Percentiles rank a stretch among this genome's conserved stretches.
phyloP scores from a whole-genome alignment of 2,888 invertebrate species.

The Zygogramma bicolorata region DNA sequence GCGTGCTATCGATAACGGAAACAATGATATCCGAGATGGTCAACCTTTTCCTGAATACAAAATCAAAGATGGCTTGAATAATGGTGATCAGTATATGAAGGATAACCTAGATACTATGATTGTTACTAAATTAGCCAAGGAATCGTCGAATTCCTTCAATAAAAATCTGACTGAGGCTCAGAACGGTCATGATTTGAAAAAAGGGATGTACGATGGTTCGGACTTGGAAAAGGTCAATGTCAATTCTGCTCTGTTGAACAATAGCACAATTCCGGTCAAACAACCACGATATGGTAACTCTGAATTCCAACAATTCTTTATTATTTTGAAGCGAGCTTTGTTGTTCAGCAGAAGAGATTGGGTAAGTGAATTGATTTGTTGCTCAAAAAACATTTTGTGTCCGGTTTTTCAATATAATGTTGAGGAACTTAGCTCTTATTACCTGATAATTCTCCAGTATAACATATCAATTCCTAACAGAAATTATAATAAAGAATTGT shows the following conservation, averaged over 20 bases:
- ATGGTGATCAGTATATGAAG: slow-evolving; percentile 59
- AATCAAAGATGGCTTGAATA: slow-evolving; percentile 67
- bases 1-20: slow-evolving; percentile 87
- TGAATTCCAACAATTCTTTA: slow-evolving; percentile 86
- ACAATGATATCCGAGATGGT: slow-evolving; percentile 82
- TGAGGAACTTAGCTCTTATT: too few relatives aligned
- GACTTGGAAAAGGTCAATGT: slow-evolving; percentile 75
- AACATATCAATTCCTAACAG: too few relatives aligned
- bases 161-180: slow-evolving; percentile 71
- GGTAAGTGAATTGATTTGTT: slow-evolving; percentile 75
- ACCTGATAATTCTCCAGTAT: too few relatives aligned
- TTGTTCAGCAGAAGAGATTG: slow-evolving; percentile 90
- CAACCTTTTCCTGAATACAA: slow-evolving; percentile 73
- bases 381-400: too few relatives aligned
- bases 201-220: slow-evolving; percentile 5
- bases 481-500: too few relatives aligned
- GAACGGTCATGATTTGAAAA: slow-evolving; percentile 67
- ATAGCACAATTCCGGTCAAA: slow-evolving; percentile 70
- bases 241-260: slow-evolving; percentile 76
- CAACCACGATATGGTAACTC: slow-evolving; percentile 86
- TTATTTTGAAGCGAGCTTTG: slow-evolving; percentile 86
- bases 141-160: slow-evolving; percentile 69
- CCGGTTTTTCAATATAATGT: too few relatives aligned
- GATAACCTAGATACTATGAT: slow-evolving; percentile 53
- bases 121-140: slow-evolving; percentile 67